Percentiles rank a stretch among this genome's conserved stretches.
Evolutionary conservation across 64 coral and sea anemone genomes (phyloP).

Genomic region (Stylophora pistillata): DNA sequence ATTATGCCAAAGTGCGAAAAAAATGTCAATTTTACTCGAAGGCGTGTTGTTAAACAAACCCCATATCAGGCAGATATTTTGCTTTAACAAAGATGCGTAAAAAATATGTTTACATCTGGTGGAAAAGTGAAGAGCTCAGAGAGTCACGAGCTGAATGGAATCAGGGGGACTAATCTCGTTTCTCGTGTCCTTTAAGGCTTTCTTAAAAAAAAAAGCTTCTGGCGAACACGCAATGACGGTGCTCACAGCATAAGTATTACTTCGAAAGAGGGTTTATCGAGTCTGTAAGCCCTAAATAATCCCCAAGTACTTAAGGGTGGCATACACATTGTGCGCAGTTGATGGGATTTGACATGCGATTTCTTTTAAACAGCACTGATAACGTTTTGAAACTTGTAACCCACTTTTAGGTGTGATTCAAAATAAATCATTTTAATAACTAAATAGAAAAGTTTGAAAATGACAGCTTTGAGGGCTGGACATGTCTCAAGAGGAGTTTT

Average conservation of each 20-base stretch:
- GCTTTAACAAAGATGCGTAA: neutral
- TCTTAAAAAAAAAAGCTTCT: constrained; percentile 8
- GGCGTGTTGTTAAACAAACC: constrained; percentile 13
- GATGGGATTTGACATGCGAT: neutral
- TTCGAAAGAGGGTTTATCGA: constrained; percentile 13
- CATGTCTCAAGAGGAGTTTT: neutral
- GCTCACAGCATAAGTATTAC: neutral
- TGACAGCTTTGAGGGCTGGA: neutral
- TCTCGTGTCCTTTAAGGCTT: neutral
- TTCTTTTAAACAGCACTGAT: neutral
- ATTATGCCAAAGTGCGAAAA: neutral
- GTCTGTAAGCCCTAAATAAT: constrained; percentile 11
- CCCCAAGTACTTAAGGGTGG: neutral
- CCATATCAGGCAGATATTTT: neutral
- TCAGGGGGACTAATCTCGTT: neutral
- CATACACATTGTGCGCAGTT: neutral
- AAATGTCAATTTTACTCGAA: neutral
- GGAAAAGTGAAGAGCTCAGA: neutral
- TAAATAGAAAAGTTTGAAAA: neutral
- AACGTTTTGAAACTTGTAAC: neutral
- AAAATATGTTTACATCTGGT: neutral
- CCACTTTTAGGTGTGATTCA: neutral
- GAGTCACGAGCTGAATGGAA: neutral
- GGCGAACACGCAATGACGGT: neutral
- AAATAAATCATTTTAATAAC: neutral